These are phyloP conservation scores for Periophthalmus modestus DNA, from an alignment of 2,113 vertebrate species.

Conservation along the genomic window DNA sequence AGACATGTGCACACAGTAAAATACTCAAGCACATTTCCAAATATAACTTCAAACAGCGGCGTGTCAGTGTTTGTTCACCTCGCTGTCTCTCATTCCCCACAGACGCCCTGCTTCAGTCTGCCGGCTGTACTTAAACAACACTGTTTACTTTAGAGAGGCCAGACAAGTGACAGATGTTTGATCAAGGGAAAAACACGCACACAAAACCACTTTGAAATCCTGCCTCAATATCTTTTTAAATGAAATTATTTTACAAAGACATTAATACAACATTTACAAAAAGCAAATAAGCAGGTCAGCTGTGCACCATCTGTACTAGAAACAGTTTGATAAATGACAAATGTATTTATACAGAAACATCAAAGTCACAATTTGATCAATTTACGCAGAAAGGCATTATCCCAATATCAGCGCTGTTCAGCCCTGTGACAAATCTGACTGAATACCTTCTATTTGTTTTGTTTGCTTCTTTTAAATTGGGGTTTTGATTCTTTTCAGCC, in stretches of 20 bases:
- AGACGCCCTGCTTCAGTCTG: constrained; percentile 43
- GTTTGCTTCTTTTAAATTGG: not conserved
- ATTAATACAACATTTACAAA: constrained; percentile 8
- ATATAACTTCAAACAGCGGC: constrained; percentile 67
- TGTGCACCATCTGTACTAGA: not conserved
- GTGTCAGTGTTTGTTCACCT: constrained; percentile 67
- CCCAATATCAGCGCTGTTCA: not conserved
- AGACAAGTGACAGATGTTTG: constrained; percentile 51
- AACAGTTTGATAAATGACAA: not conserved
- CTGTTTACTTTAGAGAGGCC: constrained; percentile 48
- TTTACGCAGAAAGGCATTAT: not conserved
- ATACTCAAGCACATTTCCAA: constrained; percentile 54
- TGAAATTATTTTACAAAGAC: constrained; percentile 2
- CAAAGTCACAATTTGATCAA: not conserved
- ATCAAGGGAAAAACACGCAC: constrained; percentile 31
- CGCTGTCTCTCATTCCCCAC: constrained; percentile 50
- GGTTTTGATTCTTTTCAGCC: constrained; percentile 7
- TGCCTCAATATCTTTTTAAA: not conserved
- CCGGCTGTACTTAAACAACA: constrained; percentile 44
- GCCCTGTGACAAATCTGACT: not conserved
- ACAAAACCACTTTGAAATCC: constrained; percentile 13
- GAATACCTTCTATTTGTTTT: constrained; percentile 6
- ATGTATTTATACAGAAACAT: constrained; percentile 2
- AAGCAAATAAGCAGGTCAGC: constrained; percentile 20
- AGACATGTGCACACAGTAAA: constrained; percentile 19